phyloP scores from a whole-genome alignment of 2,797 vertebrate species.

The Catamblyrhynchus diadema region DNA sequence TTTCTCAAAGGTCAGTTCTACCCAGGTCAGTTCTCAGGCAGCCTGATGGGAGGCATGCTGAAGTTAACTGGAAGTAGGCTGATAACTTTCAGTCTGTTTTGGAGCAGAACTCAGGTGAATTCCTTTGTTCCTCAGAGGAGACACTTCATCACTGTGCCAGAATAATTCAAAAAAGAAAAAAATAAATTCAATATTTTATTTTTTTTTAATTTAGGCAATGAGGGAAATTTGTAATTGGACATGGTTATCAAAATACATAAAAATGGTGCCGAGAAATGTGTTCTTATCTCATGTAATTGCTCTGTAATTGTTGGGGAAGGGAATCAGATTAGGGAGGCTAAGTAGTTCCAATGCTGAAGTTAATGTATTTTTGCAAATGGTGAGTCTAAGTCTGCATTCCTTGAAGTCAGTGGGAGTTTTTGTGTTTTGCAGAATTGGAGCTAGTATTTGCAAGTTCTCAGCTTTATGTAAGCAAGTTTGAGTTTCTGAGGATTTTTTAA shows the following conservation, averaged over 20 bases:
- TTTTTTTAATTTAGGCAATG: background rate
- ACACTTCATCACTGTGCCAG: background rate
- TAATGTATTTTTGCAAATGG: background rate
- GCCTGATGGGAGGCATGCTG: background rate
- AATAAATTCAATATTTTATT: background rate
- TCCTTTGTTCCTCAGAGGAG: background rate
- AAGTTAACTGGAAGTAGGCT: background rate
- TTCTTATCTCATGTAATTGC: slow-evolving; percentile 48
- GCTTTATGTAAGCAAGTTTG: background rate
- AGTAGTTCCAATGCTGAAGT: slow-evolving; percentile 19
- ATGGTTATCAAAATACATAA: slow-evolving; percentile 37
- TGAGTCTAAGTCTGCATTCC: background rate
- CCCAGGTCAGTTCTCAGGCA: background rate
- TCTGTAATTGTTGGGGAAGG: slow-evolving; percentile 31
- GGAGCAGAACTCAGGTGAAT: background rate
- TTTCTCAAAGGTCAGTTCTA: background rate
- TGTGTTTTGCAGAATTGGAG: background rate
- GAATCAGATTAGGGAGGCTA: slow-evolving; percentile 29
- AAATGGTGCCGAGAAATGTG: slow-evolving; percentile 21
- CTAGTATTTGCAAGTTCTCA: background rate
- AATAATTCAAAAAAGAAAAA: background rate
- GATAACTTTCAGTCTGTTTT: background rate
- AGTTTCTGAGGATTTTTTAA: rapidly evolving
- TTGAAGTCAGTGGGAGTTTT: background rate
- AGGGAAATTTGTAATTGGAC: background rate